Evolutionary conservation across 2,888 invertebrate species (phyloP), one percentile per base, ranked within the genome.

Genomic region (Sarcophaga rosellei): DNA sequence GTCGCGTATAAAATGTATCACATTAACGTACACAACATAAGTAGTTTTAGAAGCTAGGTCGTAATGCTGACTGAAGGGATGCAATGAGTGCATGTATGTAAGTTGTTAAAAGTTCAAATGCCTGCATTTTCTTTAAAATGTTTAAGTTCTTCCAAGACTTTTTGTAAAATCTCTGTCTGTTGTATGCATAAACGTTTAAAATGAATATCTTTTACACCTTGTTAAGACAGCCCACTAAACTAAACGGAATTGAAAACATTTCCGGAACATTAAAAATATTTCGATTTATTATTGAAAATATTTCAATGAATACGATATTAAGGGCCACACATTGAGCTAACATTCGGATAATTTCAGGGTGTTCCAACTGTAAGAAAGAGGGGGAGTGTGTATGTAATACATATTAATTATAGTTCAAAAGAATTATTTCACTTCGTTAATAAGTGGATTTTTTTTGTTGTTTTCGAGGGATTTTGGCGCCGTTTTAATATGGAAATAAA

Each of bases 381-480:
- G 35, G 35, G 35, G 35, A 10, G 35, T 8, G 35, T 35, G 35
- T 35, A 82, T 83, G 45, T 65, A 62, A 76, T 66, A 72, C 44
- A 76, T 78, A 86, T 78, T 81, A 81, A 84, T 84, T 81, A 84
- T 75, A 70, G 66, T 86, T 86, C 84, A 84, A 73, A 69, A 75
- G 78, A 84, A 84, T 78, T 77, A 23, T 63, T 45, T 68, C 25
- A n/a, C 17, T 61, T 20, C 21, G 21, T 53, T 15, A 53, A 47
- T 15, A 47, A 47, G 12, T 53, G 12, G 15, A 17, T 53, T 15
- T 53, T 15, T 4, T 4, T 53, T 53, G 15, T 53, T 53, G 12
- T 53, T 12, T 53, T 53, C 17, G 17, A 68, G 77, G 59, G 82
- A 82, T 84, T 88, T 88, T 92, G 92, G 92, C 92, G 92, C 92